Conservation (phyloP, 2,797 vertebrate genomes). For the Karalla daura region DNA sequence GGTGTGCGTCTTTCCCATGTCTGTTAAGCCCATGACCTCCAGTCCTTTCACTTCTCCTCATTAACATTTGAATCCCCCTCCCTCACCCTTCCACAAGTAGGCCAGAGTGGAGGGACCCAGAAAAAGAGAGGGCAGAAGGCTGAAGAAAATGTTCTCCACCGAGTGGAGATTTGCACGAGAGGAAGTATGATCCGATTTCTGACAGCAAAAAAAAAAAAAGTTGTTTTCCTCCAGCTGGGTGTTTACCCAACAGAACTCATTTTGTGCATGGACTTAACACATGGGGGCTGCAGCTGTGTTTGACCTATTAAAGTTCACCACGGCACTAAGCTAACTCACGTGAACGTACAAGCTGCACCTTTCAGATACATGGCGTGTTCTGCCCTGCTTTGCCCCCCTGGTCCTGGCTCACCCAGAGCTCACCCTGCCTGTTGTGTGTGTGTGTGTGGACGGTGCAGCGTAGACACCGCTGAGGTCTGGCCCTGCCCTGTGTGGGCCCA, state of each 20-base stretch:
- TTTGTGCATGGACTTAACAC: slow-evolving; percentile 5
- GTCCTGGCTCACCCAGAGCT: slow-evolving; percentile 32
- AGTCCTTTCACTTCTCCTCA: slow-evolving; percentile 70
- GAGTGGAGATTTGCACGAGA: slow-evolving; percentile 25
- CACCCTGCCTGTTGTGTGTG: slow-evolving; percentile 38
- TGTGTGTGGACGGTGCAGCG: slow-evolving; percentile 36
- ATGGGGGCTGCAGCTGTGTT: slow-evolving; percentile 10
- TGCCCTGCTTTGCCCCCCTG: slow-evolving; percentile 4
- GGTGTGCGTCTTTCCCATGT: slow-evolving; percentile 52
- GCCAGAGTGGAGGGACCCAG: slow-evolving; percentile 23
- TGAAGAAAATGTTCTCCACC: slow-evolving; percentile 9
- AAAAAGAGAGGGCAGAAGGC: slow-evolving; percentile 23
- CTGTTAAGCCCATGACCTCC: slow-evolving; percentile 68
- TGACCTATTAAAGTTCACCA: slow-evolving; percentile 20
- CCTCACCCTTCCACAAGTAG: slow-evolving; percentile 54
- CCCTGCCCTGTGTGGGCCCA: slow-evolving; percentile 41
- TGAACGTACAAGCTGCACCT: background rate
- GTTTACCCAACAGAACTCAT: slow-evolving; percentile 39
- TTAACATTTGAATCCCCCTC: slow-evolving; percentile 76
- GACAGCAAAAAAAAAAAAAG: no score
- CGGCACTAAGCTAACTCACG: slow-evolving; percentile 3
- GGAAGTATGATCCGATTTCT: slow-evolving; percentile 29
- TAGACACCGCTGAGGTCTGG: slow-evolving; percentile 39
- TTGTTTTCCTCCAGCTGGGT: slow-evolving; percentile 24
- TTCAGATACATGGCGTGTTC: slow-evolving; percentile 19